These are phyloP conservation scores for Acholoe squamosa DNA, from an alignment of 2,888 invertebrate genomes.

Conservation along the genomic window DNA sequence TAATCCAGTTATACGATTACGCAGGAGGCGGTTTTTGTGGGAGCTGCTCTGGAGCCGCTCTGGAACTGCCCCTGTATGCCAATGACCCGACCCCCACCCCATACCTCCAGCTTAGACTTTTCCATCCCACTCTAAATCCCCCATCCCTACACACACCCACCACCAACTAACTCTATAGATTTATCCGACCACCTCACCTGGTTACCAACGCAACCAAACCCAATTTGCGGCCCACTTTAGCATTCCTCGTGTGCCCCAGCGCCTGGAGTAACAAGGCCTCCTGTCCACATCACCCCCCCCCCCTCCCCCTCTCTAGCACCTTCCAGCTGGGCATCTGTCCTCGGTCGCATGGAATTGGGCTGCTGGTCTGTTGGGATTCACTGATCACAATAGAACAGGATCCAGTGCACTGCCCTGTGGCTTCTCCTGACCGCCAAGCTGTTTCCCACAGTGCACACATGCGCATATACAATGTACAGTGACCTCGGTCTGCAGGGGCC, in stretches of 20 bases:
- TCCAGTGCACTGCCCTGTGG: background rate
- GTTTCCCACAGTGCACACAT: background rate
- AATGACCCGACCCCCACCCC: background rate
- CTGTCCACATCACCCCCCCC: background rate
- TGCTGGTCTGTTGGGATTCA: slow-evolving; percentile 3
- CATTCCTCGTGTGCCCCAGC: background rate
- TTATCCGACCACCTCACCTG: slow-evolving; percentile 42
- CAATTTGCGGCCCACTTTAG: slow-evolving; percentile 21
- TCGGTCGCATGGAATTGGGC: background rate
- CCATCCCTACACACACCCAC: background rate
- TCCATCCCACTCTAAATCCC: background rate
- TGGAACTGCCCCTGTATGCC: background rate
- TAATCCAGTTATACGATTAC: slow-evolving; percentile 54
- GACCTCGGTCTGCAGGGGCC: background rate
- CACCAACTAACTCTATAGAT: slow-evolving; percentile 43
- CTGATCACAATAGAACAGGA: slow-evolving; percentile 1
- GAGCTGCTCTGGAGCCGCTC: background rate
- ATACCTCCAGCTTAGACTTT: background rate
- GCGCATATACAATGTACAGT: too few relatives aligned
- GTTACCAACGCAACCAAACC: slow-evolving; percentile 56
- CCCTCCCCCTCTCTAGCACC: background rate
- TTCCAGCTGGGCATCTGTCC: background rate
- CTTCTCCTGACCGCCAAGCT: background rate
- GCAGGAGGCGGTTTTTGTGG: slow-evolving; percentile 4
- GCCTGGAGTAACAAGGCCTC: slow-evolving; percentile 11